Conservation (phyloP, 2,888 invertebrate species). For the Heliothis peltigera region DNA sequence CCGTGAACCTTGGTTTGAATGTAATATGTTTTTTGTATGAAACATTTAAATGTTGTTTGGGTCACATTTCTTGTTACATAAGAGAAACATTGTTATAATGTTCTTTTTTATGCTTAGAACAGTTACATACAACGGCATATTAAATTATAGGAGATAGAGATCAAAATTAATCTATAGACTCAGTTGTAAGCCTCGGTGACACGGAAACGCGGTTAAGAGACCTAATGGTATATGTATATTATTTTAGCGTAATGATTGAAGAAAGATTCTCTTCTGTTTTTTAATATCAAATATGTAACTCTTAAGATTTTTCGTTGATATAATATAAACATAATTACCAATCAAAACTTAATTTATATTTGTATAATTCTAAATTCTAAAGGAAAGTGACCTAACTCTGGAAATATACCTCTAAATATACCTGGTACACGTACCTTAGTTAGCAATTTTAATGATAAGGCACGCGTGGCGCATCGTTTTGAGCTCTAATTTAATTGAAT, state of each 20-base stretch:
- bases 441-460: constrained; percentile 71
- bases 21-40: constrained; percentile 54
- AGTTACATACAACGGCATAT: neutral
- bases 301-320: no score
- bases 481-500: constrained; percentile 69
- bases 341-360: constrained; percentile 27
- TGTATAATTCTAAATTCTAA: constrained; percentile 12
- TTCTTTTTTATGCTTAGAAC: neutral
- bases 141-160: no score
- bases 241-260: no score
- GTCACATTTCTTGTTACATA: constrained; percentile 19
- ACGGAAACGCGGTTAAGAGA: no score
- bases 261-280: no score
- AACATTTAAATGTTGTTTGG: constrained; percentile 6
- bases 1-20: constrained; percentile 67
- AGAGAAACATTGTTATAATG: constrained; percentile 1
- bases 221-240: no score
- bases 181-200: no score
- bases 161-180: no score
- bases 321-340: constrained; percentile 2
- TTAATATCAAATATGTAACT: no score
- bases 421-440: constrained; percentile 49
- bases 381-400: constrained; percentile 13
- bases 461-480: constrained; percentile 71
- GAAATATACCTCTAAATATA: constrained; percentile 36